Evolutionary conservation across 2,888 invertebrate genomes (phyloP).

Genomic region (Dicycla oo): DNA sequence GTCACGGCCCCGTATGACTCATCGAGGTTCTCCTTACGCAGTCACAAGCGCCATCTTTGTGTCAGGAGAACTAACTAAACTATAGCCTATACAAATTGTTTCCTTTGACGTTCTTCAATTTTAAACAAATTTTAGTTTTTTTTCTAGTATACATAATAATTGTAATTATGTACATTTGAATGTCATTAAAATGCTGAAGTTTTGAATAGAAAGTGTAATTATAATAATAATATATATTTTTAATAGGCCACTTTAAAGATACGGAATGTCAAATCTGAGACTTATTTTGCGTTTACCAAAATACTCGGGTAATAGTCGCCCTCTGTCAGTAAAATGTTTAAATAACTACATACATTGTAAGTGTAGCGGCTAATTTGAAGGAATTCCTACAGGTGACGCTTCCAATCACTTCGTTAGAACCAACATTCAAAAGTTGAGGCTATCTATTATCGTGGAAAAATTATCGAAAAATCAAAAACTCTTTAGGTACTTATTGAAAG

Average conservation of each 20-base stretch:
- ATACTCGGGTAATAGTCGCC: not conserved
- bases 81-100: not conserved
- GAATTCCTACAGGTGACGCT: conserved; percentile 14
- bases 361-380: not conserved
- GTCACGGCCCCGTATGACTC: conserved; percentile 20
- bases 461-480: too few relatives aligned
- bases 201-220: not conserved
- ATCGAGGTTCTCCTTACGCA: not conserved
- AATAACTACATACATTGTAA: not conserved
- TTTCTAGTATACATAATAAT: not conserved
- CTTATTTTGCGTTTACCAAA: not conserved
- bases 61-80: not conserved
- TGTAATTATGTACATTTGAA: not conserved
- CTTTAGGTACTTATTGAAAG: too few relatives aligned
- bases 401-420: not conserved
- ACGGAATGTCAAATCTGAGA: not conserved
- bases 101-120: not conserved
- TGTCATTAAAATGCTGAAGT: not conserved
- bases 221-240: not conserved
- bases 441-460: too few relatives aligned
- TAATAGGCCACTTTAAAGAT: not conserved
- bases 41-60: conserved; percentile 28
- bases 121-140: not conserved
- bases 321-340: not conserved
- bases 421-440: not conserved